phyloP scores from a whole-genome alignment of 2,113 vertebrate species.

The Hipposideros armiger region DNA sequence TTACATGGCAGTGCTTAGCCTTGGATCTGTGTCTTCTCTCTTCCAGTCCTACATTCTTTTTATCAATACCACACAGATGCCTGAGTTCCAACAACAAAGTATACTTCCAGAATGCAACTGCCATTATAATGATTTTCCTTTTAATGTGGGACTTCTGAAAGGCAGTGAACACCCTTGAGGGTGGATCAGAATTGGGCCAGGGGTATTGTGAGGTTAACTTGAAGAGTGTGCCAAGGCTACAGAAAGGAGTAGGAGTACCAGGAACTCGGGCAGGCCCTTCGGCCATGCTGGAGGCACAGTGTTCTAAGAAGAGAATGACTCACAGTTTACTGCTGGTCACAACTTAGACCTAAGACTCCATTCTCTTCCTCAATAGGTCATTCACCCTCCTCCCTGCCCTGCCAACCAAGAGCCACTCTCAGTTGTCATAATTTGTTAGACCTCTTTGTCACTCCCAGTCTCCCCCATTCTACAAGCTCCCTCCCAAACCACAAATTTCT shows the following conservation, averaged over 20 bases:
- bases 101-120: neutral
- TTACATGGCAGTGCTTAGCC: neutral
- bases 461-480: neutral
- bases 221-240: constrained; percentile 35
- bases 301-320: constrained; percentile 60
- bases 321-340: constrained; percentile 26
- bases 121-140: neutral
- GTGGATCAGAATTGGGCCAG: neutral
- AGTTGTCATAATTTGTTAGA: neutral
- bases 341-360: constrained; percentile 29
- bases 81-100: neutral
- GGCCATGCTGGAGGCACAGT: neutral
- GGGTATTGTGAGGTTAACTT: constrained; percentile 67
- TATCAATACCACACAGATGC: neutral
- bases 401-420: neutral
- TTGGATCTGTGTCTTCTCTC: neutral
- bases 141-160: neutral
- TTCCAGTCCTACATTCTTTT: neutral
- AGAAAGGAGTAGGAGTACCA: constrained; percentile 44
- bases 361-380: constrained; percentile 67
- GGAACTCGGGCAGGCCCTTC: neutral
- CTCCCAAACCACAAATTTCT: neutral
- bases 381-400: constrained; percentile 21
- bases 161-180: neutral
- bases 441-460: neutral